phyloP scores from a whole-genome alignment of 2,888 invertebrate genomes.

The Amphipoea lucens region DNA sequence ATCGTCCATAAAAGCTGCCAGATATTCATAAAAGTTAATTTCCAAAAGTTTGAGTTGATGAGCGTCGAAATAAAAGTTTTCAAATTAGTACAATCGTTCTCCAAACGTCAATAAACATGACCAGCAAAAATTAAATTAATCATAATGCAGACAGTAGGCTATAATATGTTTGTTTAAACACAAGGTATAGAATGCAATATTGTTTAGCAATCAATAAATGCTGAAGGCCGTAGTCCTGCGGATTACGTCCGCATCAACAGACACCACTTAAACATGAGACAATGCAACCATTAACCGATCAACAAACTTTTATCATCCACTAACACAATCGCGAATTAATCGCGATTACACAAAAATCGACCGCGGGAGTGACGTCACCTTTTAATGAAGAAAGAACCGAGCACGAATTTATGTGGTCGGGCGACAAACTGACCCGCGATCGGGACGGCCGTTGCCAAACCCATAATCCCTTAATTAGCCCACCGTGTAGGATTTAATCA shows the following conservation, averaged over 20 bases:
- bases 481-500: slow-evolving; percentile 73
- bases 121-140: slow-evolving; percentile 29
- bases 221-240: slow-evolving; percentile 74
- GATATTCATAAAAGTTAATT: slow-evolving; percentile 30
- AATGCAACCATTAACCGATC: slow-evolving; percentile 78
- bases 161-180: slow-evolving; percentile 63
- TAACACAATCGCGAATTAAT: slow-evolving; percentile 67
- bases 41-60: slow-evolving; percentile 35
- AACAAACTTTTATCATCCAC: slow-evolving; percentile 63
- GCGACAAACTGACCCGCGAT: slow-evolving; percentile 81
- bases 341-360: slow-evolving; percentile 76
- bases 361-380: slow-evolving; percentile 88
- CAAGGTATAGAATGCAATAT: slow-evolving; percentile 70
- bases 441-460: slow-evolving; percentile 80
- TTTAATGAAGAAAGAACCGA: slow-evolving; percentile 84
- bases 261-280: slow-evolving; percentile 76
- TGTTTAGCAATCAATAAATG: slow-evolving; percentile 78
- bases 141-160: slow-evolving; percentile 49
- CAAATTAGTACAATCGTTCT: slow-evolving; percentile 30
- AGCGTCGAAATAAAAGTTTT: slow-evolving; percentile 32
- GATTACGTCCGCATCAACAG: slow-evolving; percentile 65
- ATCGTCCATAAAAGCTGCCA: neutral
- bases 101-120: slow-evolving; percentile 16
- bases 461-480: slow-evolving; percentile 86
- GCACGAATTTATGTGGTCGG: slow-evolving; percentile 82